phyloP scores from a whole-genome alignment of 1,140 invertebrate species.

The Apis cerana region DNA sequence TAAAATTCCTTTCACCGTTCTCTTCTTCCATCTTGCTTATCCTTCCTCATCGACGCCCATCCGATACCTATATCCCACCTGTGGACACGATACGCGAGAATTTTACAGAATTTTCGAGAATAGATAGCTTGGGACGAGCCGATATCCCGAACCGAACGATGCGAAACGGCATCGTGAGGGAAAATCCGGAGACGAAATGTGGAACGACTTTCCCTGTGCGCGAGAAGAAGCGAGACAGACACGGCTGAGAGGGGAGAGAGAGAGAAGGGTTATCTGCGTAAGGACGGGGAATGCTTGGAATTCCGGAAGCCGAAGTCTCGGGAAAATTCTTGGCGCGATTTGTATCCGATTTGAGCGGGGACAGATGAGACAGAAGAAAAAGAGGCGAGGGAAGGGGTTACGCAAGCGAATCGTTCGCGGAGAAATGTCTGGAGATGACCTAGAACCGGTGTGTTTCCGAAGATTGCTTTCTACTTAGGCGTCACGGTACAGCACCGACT shows the following conservation, averaged over 20 bases:
- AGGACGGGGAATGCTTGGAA: background rate
- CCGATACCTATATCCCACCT: too few relatives aligned
- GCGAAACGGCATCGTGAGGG: too few relatives aligned
- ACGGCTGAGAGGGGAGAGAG: background rate
- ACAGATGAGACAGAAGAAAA: background rate
- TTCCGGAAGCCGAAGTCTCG: background rate
- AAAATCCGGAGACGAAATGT: background rate
- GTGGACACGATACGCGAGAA: too few relatives aligned
- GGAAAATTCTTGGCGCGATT: background rate
- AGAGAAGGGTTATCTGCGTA: background rate
- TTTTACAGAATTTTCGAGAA: too few relatives aligned
- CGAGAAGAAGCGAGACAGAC: too few relatives aligned
- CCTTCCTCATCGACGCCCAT: background rate
- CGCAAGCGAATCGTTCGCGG: background rate
- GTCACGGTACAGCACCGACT: constrained; percentile 14
- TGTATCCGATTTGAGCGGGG: background rate
- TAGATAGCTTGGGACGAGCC: too few relatives aligned
- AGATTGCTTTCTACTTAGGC: constrained; percentile 39
- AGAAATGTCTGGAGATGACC: constrained; percentile 14
- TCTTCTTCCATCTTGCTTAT: constrained; percentile 8
- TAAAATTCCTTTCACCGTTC: constrained; percentile 11
- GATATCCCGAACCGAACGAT: too few relatives aligned
- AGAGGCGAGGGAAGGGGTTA: background rate
- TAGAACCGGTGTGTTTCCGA: constrained; percentile 5
- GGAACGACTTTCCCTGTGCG: background rate